Evolutionary conservation across 1,140 invertebrate species (phyloP).

Genomic region (Aphis gossypii): DNA sequence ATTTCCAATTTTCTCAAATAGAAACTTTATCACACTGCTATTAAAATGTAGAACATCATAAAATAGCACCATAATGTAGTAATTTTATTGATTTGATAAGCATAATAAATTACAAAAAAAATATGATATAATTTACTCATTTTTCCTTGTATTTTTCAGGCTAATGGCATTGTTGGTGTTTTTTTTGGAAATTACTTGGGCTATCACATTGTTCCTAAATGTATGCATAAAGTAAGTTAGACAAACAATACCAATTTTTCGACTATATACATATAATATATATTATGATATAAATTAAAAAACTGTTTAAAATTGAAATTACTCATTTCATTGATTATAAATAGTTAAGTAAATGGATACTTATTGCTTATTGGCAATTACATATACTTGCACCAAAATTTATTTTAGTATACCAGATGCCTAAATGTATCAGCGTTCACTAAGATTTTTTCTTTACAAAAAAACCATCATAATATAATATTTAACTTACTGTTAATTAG

Average conservation of each 20-base stretch:
- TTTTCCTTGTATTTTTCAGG: conserved; percentile 61
- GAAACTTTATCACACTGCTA: background rate
- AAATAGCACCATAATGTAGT: background rate
- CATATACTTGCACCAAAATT: too few species aligned
- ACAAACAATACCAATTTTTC: background rate
- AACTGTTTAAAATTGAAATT: background rate
- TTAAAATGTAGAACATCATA: background rate
- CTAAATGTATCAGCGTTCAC: too few species aligned
- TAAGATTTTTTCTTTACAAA: too few species aligned
- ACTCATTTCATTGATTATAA: too few species aligned
- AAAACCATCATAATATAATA: too few species aligned
- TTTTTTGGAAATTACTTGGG: conserved; percentile 67
- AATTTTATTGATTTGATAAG: background rate
- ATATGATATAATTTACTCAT: background rate
- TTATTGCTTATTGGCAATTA: too few species aligned
- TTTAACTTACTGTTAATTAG: too few species aligned
- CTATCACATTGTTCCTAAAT: conserved; percentile 66
- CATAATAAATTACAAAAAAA: background rate
- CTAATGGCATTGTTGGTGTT: conserved; percentile 64
- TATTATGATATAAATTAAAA: background rate
- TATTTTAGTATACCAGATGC: too few species aligned
- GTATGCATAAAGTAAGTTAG: conserved; percentile 65
- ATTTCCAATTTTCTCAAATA: background rate
- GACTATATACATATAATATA: background rate
- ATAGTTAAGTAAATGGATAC: too few species aligned